Conservation (phyloP, 2,888 invertebrate genomes). For the Brachyptera risi region DNA sequence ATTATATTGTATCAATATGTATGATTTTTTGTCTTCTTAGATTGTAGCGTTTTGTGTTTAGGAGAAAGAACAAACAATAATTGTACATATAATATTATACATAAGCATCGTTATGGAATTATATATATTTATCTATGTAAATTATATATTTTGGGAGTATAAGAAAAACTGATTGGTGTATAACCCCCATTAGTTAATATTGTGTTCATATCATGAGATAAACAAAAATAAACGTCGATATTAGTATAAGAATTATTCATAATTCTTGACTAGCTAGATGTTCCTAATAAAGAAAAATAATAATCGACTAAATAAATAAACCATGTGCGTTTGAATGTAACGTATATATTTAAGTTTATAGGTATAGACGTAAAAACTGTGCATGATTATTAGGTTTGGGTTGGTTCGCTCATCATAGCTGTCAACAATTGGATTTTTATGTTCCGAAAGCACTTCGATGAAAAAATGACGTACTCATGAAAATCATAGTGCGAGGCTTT, state of each 20-base stretch:
- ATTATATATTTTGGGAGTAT: slow-evolving; percentile 32
- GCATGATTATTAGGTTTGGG: too few species aligned
- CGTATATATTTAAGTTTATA: too few species aligned
- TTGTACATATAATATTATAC: slow-evolving; percentile 17
- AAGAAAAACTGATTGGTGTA: neutral
- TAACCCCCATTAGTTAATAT: too few species aligned
- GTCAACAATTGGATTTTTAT: too few species aligned
- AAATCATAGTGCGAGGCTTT: too few species aligned
- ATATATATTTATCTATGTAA: slow-evolving; percentile 30
- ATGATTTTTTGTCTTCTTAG: neutral
- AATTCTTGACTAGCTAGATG: too few species aligned
- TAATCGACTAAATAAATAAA: neutral
- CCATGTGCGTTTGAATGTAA: neutral
- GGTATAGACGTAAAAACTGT: neutral
- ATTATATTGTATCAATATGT: neutral
- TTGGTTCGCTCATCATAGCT: too few species aligned
- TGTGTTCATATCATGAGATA: too few species aligned
- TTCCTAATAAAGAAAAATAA: neutral
- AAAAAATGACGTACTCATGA: too few species aligned
- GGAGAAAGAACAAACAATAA: neutral
- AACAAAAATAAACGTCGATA: too few species aligned
- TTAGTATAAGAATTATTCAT: too few species aligned
- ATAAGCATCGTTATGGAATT: slow-evolving; percentile 23
- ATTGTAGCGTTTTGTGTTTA: neutral
- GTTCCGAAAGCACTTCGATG: too few species aligned